A percentile compares a stretch with the other conserved stretches of the same genome.
phyloP scores from a whole-genome alignment of 2,797 vertebrate species.

The Pangasius macronema region DNA sequence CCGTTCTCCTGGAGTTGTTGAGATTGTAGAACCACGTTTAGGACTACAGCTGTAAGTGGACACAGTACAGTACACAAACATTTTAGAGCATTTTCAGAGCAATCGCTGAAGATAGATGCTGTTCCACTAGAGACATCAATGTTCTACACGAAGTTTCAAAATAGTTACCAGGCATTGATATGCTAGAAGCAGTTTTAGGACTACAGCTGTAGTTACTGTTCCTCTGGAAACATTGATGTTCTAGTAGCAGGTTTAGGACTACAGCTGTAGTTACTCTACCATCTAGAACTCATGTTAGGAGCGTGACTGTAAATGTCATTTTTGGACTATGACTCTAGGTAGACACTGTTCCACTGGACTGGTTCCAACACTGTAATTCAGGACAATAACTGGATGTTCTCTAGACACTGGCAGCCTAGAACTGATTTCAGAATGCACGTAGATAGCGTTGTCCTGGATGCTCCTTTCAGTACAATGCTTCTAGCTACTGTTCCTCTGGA shows the following conservation, averaged over 20 bases:
- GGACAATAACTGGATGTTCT: background rate
- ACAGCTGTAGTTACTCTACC: background rate
- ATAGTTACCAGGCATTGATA: too few relatives aligned
- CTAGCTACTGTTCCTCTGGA: background rate
- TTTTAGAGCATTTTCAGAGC: background rate
- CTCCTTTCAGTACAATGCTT: background rate
- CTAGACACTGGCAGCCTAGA: background rate
- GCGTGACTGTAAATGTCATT: background rate
- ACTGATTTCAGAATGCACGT: background rate
- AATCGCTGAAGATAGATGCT: background rate
- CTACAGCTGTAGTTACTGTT: background rate
- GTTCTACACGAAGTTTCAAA: background rate
- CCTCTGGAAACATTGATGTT: background rate
- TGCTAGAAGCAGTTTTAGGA: background rate
- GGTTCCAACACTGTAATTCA: background rate
- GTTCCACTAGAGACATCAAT: background rate
- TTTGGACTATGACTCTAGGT: background rate
- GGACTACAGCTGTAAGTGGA: too few relatives aligned
- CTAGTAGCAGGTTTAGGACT: background rate
- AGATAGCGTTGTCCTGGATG: background rate
- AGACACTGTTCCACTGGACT: background rate
- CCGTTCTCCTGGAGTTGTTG: background rate
- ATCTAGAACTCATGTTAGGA: background rate
- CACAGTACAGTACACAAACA: background rate
- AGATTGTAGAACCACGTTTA: background rate